These are phyloP conservation scores for Nematolebias whitei DNA, from an alignment of 2,113 vertebrate species.

Conservation along the genomic window DNA sequence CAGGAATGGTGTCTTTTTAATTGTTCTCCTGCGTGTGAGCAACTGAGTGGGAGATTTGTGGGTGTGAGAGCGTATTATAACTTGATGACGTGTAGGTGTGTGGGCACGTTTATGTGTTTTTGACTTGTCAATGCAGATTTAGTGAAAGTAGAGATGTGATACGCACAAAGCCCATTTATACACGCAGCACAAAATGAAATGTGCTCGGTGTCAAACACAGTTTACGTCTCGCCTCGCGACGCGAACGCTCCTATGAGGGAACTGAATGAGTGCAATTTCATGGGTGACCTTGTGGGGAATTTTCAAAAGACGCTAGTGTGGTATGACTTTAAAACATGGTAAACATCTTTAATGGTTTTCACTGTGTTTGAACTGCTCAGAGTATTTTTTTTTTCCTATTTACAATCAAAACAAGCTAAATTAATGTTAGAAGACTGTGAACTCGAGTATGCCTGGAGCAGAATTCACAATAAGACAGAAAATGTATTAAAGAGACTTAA, in stretches of 20 bases:
- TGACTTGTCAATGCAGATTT: constrained; percentile 59
- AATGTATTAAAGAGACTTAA: constrained; percentile 18
- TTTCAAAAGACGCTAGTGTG: constrained; percentile 34
- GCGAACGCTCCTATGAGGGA: constrained; percentile 19
- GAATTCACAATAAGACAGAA: constrained; percentile 29
- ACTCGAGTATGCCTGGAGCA: constrained; percentile 25
- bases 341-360: constrained; percentile 37
- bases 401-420: constrained; percentile 44
- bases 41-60: constrained; percentile 49
- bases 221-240: constrained; percentile 44
- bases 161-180: constrained; percentile 47
- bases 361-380: constrained; percentile 27
- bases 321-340: constrained; percentile 38
- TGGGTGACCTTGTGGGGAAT: constrained; percentile 53
- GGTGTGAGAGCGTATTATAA: constrained; percentile 36
- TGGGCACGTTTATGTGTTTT: constrained; percentile 59
- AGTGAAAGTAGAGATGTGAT: constrained; percentile 50
- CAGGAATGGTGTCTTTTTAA: constrained; percentile 50
- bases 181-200: constrained; percentile 53
- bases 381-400: constrained; percentile 31
- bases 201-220: constrained; percentile 41
- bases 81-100: constrained; percentile 52
- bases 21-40: constrained; percentile 42
- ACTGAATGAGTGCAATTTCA: constrained; percentile 52
- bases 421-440: constrained; percentile 49